phyloP scores from a whole-genome alignment of 1,140 invertebrate genomes.

The Nasonia vitripennis region DNA sequence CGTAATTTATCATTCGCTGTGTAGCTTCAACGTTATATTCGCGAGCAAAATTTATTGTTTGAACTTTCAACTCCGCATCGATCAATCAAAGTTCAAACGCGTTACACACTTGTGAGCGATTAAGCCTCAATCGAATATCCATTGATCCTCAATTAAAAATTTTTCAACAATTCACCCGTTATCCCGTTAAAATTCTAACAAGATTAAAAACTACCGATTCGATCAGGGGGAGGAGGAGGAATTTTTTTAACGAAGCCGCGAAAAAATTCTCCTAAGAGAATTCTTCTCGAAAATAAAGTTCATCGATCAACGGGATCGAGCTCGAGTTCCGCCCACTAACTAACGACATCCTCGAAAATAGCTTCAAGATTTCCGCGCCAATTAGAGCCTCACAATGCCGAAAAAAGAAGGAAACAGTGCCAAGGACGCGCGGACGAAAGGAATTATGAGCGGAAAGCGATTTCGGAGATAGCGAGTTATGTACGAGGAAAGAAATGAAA shows the following conservation, averaged over 20 bases:
- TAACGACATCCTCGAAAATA: slow-evolving; percentile 5
- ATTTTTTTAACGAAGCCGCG: neutral
- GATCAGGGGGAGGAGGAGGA: neutral
- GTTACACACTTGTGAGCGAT: neutral
- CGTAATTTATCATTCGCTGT: no score
- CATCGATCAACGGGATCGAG: neutral
- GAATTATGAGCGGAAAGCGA: neutral
- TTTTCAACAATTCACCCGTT: neutral
- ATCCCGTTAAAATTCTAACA: neutral
- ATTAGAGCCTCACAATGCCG: slow-evolving; percentile 11
- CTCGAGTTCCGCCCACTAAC: neutral
- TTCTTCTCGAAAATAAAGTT: no score
- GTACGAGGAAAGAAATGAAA: neutral
- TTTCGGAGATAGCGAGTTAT: neutral
- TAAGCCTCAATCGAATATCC: neutral
- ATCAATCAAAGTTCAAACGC: neutral
- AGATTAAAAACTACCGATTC: neutral
- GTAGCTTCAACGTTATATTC: no score
- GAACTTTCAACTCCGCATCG: neutral
- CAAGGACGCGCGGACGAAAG: neutral
- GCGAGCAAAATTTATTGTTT: neutral
- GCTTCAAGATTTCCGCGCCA: slow-evolving; percentile 7
- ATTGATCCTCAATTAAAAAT: neutral
- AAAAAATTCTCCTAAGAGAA: neutral
- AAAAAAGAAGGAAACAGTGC: neutral